phyloP scores from a whole-genome alignment of 2,113 vertebrate species.

The Poeciliopsis retropinna region DNA sequence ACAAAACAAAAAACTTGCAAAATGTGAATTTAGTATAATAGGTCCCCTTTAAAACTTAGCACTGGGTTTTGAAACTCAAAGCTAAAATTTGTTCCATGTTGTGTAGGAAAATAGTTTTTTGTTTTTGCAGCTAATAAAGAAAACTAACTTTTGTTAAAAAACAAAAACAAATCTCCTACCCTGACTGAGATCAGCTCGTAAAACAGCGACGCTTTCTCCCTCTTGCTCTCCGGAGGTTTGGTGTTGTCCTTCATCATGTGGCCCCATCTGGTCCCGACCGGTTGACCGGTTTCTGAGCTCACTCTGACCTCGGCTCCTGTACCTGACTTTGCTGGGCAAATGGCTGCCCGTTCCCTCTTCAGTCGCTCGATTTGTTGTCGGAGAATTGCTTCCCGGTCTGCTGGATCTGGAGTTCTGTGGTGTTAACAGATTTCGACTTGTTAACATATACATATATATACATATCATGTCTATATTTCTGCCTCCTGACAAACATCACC shows the following conservation, averaged over 20 bases:
- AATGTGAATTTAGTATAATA: too few relatives aligned
- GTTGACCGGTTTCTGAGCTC: conserved; percentile 64
- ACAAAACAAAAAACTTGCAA: too few relatives aligned
- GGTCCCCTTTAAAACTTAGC: background rate
- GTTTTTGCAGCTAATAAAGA: background rate
- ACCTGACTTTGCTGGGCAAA: conserved; percentile 75
- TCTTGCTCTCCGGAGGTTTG: conserved; percentile 60
- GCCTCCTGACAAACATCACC: conserved; percentile 39
- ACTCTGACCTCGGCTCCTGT: conserved; percentile 36
- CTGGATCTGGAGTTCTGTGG: conserved; percentile 48
- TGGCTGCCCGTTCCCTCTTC: conserved; percentile 74
- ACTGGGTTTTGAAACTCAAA: background rate
- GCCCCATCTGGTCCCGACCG: conserved; percentile 55
- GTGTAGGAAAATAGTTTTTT: background rate
- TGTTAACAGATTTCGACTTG: conserved; percentile 1
- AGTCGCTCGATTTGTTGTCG: conserved; percentile 75
- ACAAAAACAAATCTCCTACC: conserved; percentile 68
- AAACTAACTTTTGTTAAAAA: background rate
- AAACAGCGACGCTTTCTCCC: conserved; percentile 81
- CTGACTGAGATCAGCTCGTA: conserved; percentile 81
- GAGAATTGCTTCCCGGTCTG: conserved; percentile 75
- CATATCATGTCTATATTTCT: background rate
- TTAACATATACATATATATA: background rate
- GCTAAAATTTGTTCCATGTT: background rate
- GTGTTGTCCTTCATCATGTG: conserved; percentile 34